Conservation (phyloP, 92 coral and sea anemone species). For the Parazoanthus swiftii region DNA sequence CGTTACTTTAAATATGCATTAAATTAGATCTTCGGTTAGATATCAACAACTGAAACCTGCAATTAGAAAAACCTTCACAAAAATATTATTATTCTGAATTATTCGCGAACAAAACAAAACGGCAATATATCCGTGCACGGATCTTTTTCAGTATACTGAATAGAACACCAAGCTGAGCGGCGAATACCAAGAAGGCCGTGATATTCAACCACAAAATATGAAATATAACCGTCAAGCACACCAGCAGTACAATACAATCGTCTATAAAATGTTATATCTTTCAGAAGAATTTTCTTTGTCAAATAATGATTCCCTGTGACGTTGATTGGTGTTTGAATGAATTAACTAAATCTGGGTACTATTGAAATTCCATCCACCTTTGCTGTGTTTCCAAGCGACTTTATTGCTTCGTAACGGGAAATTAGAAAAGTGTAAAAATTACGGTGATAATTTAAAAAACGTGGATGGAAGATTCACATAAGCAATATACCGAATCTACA, state of each 20-base stretch:
- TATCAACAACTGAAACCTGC: too few relatives aligned
- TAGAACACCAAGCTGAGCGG: neutral
- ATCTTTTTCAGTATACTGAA: neutral
- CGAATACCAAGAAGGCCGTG: neutral
- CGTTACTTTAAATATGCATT: too few relatives aligned
- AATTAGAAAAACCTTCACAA: too few relatives aligned
- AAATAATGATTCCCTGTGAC: neutral
- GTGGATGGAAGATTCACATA: neutral
- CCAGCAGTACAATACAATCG: neutral
- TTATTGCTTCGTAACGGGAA: neutral
- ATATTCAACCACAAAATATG: neutral
- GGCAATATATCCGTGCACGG: too few relatives aligned
- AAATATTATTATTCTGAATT: too few relatives aligned
- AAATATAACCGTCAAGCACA: slow-evolving; percentile 1
- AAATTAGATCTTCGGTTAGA: too few relatives aligned
- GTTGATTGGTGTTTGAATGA: neutral
- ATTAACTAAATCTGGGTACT: neutral
- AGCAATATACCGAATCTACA: too few relatives aligned
- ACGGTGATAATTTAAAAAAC: neutral
- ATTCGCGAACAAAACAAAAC: too few relatives aligned
- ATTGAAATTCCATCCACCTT: neutral
- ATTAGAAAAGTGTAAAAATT: slow-evolving; percentile 3
- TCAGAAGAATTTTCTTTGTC: neutral
- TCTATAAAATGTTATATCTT: neutral
- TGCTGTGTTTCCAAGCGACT: slow-evolving; percentile 11